These are phyloP conservation scores for Oligia fasciuncula DNA, from an alignment of 2,888 invertebrate species.

Conservation along the genomic window DNA sequence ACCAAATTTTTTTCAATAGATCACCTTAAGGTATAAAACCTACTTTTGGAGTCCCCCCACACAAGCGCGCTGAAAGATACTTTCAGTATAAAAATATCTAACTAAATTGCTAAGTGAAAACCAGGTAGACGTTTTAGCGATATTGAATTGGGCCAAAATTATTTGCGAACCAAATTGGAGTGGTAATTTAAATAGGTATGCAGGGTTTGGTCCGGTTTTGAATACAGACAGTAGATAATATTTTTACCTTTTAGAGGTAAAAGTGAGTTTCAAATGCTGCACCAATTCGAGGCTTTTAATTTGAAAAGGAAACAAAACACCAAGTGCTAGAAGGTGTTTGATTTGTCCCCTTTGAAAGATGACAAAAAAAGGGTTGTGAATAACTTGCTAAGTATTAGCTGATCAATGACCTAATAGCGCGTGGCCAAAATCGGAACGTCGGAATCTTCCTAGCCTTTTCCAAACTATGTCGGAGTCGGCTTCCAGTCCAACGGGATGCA, in stretches of 20 bases:
- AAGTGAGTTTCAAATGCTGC: too few species aligned
- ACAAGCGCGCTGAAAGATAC: conserved; percentile 23
- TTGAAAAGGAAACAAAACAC: neutral
- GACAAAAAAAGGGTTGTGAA: neutral
- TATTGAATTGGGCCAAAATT: conserved; percentile 49
- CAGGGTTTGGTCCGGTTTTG: conserved; percentile 11
- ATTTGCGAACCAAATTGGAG: conserved; percentile 52
- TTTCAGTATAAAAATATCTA: conserved; percentile 30
- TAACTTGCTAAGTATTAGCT: neutral
- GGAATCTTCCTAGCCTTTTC: too few species aligned
- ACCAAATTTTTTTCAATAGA: too few species aligned
- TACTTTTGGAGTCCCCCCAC: neutral
- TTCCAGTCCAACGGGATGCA: too few species aligned
- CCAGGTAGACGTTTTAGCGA: conserved; percentile 36
- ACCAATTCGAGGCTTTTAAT: neutral
- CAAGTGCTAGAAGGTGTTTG: neutral
- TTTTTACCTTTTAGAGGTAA: neutral
- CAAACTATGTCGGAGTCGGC: too few species aligned
- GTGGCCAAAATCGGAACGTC: neutral
- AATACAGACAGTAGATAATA: conserved; percentile 5
- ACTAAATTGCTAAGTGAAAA: conserved; percentile 50
- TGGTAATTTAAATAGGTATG: conserved; percentile 45
- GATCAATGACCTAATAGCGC: neutral
- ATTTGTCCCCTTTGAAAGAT: neutral
- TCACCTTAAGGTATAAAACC: neutral